Percentiles rank a stretch among this genome's conserved stretches.
Evolutionary conservation across 2,888 invertebrate species (phyloP).

Genomic region (Blastobasis adustella): DNA sequence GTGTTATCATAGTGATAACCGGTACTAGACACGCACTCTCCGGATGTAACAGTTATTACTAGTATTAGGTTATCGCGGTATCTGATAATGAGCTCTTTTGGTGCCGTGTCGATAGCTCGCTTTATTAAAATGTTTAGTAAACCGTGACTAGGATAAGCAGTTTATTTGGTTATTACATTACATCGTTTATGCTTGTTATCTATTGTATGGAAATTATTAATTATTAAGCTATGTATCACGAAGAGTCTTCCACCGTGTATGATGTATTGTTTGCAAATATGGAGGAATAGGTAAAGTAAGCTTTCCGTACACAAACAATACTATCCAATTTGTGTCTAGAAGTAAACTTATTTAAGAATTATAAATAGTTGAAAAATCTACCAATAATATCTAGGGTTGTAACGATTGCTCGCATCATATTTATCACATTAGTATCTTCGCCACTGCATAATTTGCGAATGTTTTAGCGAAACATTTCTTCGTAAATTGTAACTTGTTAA

Average conservation of each 20-base stretch:
- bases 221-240: too few relatives aligned
- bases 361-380: too few relatives aligned
- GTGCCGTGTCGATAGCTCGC: conserved; percentile 18
- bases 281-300: too few relatives aligned
- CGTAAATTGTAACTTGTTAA: too few relatives aligned
- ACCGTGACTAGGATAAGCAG: conserved; percentile 17
- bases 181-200: too few relatives aligned
- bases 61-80: conserved; percentile 24
- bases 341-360: too few relatives aligned
- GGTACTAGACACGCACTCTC: not conserved
- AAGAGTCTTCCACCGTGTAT: too few relatives aligned
- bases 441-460: conserved; percentile 4
- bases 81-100: conserved; percentile 26
- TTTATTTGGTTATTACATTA: conserved; percentile 2
- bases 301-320: too few relatives aligned
- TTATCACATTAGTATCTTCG: not conserved
- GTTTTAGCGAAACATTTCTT: conserved; percentile 9
- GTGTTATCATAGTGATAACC: conserved; percentile 19
- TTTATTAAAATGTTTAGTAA: conserved; percentile 33
- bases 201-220: too few relatives aligned
- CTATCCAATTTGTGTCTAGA: too few relatives aligned
- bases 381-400: conserved; percentile 3
- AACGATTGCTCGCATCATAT: conserved; percentile 2
- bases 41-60: conserved; percentile 9
- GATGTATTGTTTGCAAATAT: too few relatives aligned